A percentile compares a stretch with the other conserved stretches of the same genome.
phyloP scores from a whole-genome alignment of 2,797 vertebrate genomes.

The Coilia nasus region DNA sequence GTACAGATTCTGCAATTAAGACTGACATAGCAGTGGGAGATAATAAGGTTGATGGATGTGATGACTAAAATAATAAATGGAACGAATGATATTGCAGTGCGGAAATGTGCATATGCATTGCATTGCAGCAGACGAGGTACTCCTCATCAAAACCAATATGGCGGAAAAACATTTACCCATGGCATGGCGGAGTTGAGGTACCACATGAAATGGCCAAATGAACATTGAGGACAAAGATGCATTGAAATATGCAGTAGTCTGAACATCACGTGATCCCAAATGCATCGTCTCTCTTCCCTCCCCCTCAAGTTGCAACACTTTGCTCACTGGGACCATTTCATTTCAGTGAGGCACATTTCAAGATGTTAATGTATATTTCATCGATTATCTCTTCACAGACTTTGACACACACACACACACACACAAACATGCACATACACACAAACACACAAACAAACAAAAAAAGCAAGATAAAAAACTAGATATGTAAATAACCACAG shows the following conservation, averaged over 20 bases:
- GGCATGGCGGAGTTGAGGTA: neutral
- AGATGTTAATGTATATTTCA: slow-evolving; percentile 52
- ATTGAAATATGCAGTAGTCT: slow-evolving; percentile 41
- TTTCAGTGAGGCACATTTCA: slow-evolving; percentile 11
- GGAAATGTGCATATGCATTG: neutral
- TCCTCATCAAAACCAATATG: neutral
- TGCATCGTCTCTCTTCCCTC: neutral
- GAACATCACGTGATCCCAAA: neutral
- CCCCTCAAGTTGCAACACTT: neutral
- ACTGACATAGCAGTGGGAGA: too few species aligned
- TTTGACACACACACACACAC: neutral
- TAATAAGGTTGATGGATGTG: neutral
- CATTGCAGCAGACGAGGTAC: neutral
- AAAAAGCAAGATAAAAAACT: neutral
- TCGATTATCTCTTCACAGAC: slow-evolving; percentile 27
- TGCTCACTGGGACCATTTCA: slow-evolving; percentile 29
- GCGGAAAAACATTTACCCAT: neutral
- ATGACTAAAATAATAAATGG: neutral
- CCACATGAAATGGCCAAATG: slow-evolving; percentile 36
- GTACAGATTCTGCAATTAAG: too few species aligned
- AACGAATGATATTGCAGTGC: too few species aligned
- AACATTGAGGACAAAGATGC: slow-evolving; percentile 25
- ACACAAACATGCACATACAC: neutral
- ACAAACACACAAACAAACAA: neutral
- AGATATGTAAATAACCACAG: neutral